Conservation (phyloP, 2,888 invertebrate species). For the Macrosiphum euphorbiae region DNA sequence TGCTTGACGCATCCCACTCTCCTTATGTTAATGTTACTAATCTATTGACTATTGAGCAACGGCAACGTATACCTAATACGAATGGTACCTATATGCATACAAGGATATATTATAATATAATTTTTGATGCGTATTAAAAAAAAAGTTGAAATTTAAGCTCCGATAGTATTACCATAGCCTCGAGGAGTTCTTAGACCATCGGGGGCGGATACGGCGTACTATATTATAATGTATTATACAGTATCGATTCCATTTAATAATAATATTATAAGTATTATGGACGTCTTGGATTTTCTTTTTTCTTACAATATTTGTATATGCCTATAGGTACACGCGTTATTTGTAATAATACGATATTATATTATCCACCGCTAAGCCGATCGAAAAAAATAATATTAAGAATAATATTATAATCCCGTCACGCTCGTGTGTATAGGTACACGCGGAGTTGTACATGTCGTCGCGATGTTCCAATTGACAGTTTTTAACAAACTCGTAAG, state of each 20-base stretch:
- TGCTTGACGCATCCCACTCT: not conserved
- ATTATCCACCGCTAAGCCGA: not conserved
- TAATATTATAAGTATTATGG: not conserved
- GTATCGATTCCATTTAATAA: not conserved
- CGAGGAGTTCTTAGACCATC: not conserved
- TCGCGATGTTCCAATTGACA: slow-evolving; percentile 12
- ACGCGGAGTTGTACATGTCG: not conserved
- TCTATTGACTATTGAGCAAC: not conserved
- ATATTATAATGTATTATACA: not conserved
- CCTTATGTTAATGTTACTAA: slow-evolving; percentile 15
- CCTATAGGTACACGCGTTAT: not conserved
- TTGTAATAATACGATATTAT: not conserved
- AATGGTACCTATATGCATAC: not conserved
- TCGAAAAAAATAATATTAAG: not conserved
- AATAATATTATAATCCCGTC: not conserved
- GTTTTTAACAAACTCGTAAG: not conserved
- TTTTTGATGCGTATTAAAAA: not conserved
- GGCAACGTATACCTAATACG: not conserved
- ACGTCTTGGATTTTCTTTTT: not conserved
- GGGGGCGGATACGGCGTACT: not conserved
- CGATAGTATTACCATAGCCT: not conserved
- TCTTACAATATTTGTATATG: not conserved
- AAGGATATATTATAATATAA: not conserved
- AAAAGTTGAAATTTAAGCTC: not conserved
- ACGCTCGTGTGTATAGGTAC: not conserved